Evolutionary conservation across 2,113 vertebrate species (phyloP), one percentile per base, ranked within the genome.

Genomic region (Corythornis madagascariensis): DNA sequence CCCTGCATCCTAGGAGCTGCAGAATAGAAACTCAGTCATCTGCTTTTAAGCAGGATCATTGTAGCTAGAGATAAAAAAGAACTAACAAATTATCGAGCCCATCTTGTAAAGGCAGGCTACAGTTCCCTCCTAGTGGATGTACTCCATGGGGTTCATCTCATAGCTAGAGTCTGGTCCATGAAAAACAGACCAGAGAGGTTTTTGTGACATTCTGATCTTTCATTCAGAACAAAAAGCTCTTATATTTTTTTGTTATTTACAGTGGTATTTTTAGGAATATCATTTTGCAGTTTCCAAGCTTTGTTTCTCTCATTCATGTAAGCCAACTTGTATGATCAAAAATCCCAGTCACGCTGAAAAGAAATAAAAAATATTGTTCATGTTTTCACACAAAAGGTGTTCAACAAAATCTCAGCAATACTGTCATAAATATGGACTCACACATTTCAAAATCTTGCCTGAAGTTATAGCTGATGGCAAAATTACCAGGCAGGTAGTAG

Each of bases 31-130:
- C 47, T 28, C 74, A 92, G 55, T 83, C 67, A 95, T 85, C 33
- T 87, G 81, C 47, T 93, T 84, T 93, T 80, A 95, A 93, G 82
- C 67, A 92, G 88, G 64, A 90, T 91, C 78, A 76, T 66, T 16
- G 6, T 15, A 48, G 55, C 66, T 59, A 79, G 29, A 90, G 55
- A 89, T 35, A 80, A 90, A 93, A 88, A 86, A 57, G 13, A 60
- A 45, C 25, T 66, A 92, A 57, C 16, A 75, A 83, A 93, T 86
- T 69, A 83, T 29, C 73, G 21, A 92, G 63, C 22, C 47, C 55
- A 75, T 65, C 80, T 92, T 79, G 55, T 55, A 90, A 84, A 89
- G 38, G 35, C 64, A 90, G 40, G 35, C 60, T 82, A 69, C n/a
- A 76, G 28, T 29, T 81, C 59, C 57, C 31, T 78, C 40, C 48